Evolutionary conservation across 2,113 vertebrate genomes (phyloP).

Genomic region (Solea solea): DNA sequence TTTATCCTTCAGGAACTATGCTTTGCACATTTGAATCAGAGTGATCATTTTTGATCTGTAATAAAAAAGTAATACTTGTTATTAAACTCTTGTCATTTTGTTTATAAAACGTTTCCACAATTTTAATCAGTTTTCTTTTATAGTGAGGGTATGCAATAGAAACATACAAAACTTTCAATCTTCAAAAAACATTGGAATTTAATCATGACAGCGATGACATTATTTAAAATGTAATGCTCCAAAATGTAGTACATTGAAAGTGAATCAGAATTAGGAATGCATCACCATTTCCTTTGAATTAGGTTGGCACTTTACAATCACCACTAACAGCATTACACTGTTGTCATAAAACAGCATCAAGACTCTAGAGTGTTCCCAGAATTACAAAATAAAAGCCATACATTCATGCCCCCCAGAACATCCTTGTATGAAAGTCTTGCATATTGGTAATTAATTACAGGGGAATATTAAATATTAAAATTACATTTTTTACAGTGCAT

Average conservation of each 20-base stretch:
- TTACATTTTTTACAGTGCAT: constrained; percentile 2
- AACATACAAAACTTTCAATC: constrained; percentile 60
- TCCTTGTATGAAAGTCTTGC: constrained; percentile 54
- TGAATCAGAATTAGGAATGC: constrained; percentile 8
- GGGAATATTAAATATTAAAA: constrained; percentile 13
- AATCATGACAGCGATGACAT: constrained; percentile 7
- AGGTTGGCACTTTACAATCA: constrained; percentile 51
- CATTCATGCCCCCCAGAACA: constrained; percentile 38
- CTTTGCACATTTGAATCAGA: neutral
- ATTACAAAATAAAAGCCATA: constrained; percentile 14
- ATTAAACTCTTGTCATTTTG: no score
- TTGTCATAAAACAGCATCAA: constrained; percentile 13
- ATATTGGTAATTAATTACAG: constrained; percentile 31
- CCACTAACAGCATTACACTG: constrained; percentile 31
- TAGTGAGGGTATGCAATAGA: constrained; percentile 73
- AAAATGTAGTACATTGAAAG: constrained; percentile 27
- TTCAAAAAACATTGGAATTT: constrained; percentile 38
- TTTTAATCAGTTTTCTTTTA: constrained; percentile 13
- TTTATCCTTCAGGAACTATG: constrained; percentile 13
- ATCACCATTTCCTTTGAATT: constrained; percentile 22
- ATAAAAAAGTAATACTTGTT: no score
- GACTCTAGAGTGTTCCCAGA: constrained; percentile 29
- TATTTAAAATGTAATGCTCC: constrained; percentile 31
- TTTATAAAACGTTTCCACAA: no score
- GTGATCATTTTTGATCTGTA: no score